Evolutionary conservation across 2,888 invertebrate species (phyloP).

Genomic region (Phengaris arion): DNA sequence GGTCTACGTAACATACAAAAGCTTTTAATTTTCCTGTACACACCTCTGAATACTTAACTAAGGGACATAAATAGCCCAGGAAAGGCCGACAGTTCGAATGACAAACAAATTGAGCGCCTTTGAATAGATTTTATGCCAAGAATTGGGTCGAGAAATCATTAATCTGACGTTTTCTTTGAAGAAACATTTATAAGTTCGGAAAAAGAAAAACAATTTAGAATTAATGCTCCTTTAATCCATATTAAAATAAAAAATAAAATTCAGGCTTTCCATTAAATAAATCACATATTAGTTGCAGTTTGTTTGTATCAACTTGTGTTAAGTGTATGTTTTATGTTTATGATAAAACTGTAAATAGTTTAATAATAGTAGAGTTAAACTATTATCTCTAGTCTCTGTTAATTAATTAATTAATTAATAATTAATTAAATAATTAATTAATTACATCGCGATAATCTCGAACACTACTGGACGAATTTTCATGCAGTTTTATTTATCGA

Average conservation of each 20-base stretch:
- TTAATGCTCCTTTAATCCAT: background rate
- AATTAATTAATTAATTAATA: no score
- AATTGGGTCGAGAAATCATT: slow-evolving; percentile 15
- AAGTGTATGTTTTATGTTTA: background rate
- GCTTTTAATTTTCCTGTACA: slow-evolving; percentile 20
- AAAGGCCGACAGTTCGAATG: slow-evolving; percentile 10
- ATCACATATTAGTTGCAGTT: background rate
- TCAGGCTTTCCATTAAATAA: background rate
- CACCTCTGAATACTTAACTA: slow-evolving; percentile 17
- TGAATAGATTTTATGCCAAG: slow-evolving; percentile 13
- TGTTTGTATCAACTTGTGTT: background rate
- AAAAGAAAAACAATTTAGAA: slow-evolving; percentile 12
- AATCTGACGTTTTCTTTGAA: background rate
- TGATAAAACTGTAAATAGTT: no score
- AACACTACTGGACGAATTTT: no score
- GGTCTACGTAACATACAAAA: background rate
- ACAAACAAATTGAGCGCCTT: slow-evolving; percentile 16
- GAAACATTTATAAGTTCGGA: slow-evolving; percentile 8
- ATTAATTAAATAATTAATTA: no score
- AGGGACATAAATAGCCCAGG: slow-evolving; percentile 2
- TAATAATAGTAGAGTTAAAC: background rate
- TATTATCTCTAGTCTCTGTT: background rate
- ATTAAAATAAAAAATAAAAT: background rate
- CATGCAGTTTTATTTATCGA: no score
- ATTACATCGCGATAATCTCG: no score